phyloP scores from a whole-genome alignment of 2,113 vertebrate genomes.

The Halichoerus grypus region DNA sequence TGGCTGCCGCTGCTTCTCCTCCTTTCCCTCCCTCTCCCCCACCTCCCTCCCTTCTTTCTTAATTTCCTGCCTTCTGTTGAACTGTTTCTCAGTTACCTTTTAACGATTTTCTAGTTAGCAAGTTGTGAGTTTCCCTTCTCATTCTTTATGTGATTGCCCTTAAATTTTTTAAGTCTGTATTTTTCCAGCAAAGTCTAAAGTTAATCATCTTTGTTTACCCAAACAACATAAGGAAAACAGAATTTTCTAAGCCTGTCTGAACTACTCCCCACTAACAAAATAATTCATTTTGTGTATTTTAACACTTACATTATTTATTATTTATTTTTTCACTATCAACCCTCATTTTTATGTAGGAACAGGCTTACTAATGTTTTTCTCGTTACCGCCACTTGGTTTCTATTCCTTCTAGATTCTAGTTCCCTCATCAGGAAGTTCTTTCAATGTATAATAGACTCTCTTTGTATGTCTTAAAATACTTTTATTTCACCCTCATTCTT shows the following conservation, averaged over 20 bases:
- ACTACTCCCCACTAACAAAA: neutral
- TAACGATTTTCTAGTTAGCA: neutral
- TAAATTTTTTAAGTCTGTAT: neutral
- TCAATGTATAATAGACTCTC: neutral
- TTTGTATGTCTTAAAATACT: conserved; percentile 21
- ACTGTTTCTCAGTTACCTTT: neutral
- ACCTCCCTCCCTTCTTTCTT: neutral
- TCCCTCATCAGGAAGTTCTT: neutral
- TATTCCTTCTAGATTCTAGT: conserved; percentile 3
- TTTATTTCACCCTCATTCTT: neutral
- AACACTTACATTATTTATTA: neutral
- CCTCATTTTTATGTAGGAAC: neutral
- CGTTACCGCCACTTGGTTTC: neutral
- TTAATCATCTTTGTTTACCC: neutral
- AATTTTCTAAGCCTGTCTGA: neutral
- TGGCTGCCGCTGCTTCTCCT: neutral
- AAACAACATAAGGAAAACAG: neutral
- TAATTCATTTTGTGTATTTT: neutral
- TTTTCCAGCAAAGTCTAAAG: neutral
- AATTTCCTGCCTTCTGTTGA: neutral
- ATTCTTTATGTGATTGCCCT: neutral
- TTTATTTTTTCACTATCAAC: neutral
- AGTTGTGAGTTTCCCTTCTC: neutral
- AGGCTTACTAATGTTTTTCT: neutral
- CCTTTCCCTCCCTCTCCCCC: neutral